Evolutionary conservation across 2,888 invertebrate species (phyloP), one percentile per base, ranked within the genome.

Genomic region (Cinara cedri): DNA sequence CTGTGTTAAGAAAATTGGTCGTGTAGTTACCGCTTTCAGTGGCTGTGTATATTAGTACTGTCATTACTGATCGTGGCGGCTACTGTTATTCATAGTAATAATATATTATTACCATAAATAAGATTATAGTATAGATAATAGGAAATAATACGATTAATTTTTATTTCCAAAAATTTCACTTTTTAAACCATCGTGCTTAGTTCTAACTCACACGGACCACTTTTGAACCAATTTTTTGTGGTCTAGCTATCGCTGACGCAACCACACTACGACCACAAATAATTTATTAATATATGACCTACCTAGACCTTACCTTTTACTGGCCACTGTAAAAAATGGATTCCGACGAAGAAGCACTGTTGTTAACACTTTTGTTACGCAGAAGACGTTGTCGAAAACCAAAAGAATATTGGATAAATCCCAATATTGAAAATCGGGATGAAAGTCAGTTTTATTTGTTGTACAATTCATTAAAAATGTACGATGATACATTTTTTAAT

Each of bases 401-500:
- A 13, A 24, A 14, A 11, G n/a, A 42, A 63, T 42, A 19, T 42
- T 42, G 42, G 42, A 42, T 63, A 3, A 42, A 63, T 62, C 42
- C 62, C 13, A 42, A n/a, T 42, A 42, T 54, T 54, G 54, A 54
- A 54, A 54, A 54, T 54, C 2, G 9, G 3, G 9, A 54, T 57
- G 57, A 62, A 62, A 62, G 62, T n/a, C 42, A 62, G n/a, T 62
- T 62, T 62, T n/a, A 62, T 42, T 62, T 62, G n/a, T 3, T 62
- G 11, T 62, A 62, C n/a, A 62, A n/a, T n/a, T n/a, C n/a, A 34
- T 62, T 62, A 42, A 62, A 42, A 62, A 62, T 66, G 66, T 66
- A 66, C 16, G 66, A 66, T 49, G 66, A 66, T 49, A 66, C 1
- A 66, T 66, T 66, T 66, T 66, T 66, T n/a, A n/a, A 66, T 66